Conservation (phyloP, 2,888 invertebrate genomes). For the Parnassius orleans region DNA sequence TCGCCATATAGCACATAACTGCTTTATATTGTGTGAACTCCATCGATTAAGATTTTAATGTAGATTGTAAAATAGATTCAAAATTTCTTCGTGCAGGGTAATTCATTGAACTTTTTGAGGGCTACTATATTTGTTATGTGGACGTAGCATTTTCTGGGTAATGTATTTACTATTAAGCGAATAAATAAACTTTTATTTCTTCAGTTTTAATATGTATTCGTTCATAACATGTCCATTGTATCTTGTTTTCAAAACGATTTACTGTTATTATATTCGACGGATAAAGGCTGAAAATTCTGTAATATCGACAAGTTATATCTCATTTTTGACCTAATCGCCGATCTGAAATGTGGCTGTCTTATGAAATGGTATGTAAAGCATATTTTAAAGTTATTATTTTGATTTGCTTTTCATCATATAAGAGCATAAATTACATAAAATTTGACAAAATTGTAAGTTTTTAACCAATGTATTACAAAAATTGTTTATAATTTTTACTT, state of each 20-base stretch:
- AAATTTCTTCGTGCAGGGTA: constrained; percentile 78
- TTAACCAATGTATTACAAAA: constrained; percentile 23
- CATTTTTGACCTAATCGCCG: constrained; percentile 1
- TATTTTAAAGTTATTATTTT: too few relatives aligned
- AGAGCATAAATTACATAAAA: constrained; percentile 7
- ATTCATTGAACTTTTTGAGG: constrained; percentile 44
- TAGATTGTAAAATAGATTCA: constrained; percentile 59
- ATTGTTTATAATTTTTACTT: constrained; percentile 24
- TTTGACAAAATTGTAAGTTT: constrained; percentile 24
- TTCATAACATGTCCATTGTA: constrained; percentile 19
- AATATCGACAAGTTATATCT: constrained; percentile 3
- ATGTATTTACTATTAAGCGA: constrained; percentile 46
- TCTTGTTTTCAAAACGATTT: constrained; percentile 10
- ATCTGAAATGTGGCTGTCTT: background rate
- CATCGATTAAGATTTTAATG: constrained; percentile 50
- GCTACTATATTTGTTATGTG: constrained; percentile 46
- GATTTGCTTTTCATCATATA: too few relatives aligned
- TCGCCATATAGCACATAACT: constrained; percentile 35
- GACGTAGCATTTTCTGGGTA: constrained; percentile 52
- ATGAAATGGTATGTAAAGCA: too few relatives aligned
- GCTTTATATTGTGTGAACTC: constrained; percentile 41
- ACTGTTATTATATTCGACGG: constrained; percentile 1
- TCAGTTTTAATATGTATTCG: constrained; percentile 32
- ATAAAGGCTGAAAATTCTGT: constrained; percentile 18
- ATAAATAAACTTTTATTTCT: constrained; percentile 26